Conservation (phyloP, 1,140 invertebrate genomes). For the Dendroctonus valens region DNA sequence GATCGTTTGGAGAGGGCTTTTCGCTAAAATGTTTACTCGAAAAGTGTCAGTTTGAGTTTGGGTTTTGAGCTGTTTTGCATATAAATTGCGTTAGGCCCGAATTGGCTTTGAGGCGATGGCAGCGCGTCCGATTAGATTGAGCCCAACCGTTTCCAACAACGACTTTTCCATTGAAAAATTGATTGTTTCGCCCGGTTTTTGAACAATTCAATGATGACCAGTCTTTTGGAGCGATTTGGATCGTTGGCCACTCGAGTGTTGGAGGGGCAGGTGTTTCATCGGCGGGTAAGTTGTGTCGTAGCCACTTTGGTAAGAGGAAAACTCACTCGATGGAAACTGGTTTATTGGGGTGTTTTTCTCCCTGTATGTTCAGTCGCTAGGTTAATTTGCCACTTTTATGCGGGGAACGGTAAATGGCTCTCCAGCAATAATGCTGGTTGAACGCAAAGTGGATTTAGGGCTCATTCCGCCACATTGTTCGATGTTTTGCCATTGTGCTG, state of each 20-base stretch:
- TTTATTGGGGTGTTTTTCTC: too few species aligned
- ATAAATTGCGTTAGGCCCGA: constrained; percentile 3
- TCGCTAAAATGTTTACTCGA: constrained; percentile 5
- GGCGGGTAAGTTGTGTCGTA: too few species aligned
- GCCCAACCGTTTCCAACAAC: too few species aligned
- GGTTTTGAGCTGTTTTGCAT: constrained; percentile 11
- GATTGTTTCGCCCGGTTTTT: neutral
- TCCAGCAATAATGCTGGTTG: too few species aligned
- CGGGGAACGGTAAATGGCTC: too few species aligned
- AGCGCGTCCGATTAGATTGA: neutral
- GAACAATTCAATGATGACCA: constrained; percentile 1
- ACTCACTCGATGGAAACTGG: too few species aligned
- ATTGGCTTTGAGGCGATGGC: neutral
- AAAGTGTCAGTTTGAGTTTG: constrained; percentile 11
- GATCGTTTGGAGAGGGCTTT: neutral
- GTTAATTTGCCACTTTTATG: too few species aligned
- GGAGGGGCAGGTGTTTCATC: neutral
- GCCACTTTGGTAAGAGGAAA: too few species aligned
- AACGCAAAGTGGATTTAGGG: too few species aligned
- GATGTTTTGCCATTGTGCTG: too few species aligned
- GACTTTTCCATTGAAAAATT: neutral
- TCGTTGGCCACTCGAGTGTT: neutral
- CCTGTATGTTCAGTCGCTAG: too few species aligned
- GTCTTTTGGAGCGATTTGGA: neutral
- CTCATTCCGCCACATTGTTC: too few species aligned